Conservation (phyloP, 1,140 invertebrate genomes). For the Ceratosolen solmsi region DNA sequence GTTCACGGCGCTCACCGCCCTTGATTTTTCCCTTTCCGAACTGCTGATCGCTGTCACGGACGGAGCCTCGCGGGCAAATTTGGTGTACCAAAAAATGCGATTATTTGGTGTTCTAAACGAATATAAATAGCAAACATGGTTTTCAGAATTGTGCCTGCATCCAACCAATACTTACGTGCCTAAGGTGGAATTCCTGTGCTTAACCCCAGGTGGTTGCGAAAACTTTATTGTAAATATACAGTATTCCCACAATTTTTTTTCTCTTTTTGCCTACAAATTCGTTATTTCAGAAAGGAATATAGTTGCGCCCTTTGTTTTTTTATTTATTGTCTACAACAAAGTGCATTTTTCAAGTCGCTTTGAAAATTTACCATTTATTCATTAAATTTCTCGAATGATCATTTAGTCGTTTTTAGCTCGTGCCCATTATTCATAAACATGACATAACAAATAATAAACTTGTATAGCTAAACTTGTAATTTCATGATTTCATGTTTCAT, state of each 20-base stretch:
- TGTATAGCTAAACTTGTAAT: too few relatives aligned
- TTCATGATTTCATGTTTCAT: too few relatives aligned
- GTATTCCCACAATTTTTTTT: background rate
- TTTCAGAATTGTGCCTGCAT: background rate
- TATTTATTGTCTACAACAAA: background rate
- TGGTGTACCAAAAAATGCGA: conserved; percentile 33
- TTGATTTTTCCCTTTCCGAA: background rate
- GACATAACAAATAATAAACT: too few relatives aligned
- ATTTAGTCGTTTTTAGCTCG: too few relatives aligned
- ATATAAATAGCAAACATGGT: conserved; percentile 32
- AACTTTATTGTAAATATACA: background rate
- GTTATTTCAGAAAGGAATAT: background rate
- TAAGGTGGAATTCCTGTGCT: background rate
- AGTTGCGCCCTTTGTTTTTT: background rate
- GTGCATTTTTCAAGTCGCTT: background rate
- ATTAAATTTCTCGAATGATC: too few relatives aligned
- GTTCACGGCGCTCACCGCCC: background rate
- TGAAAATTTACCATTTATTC: too few relatives aligned
- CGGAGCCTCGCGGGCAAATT: background rate
- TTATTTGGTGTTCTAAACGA: background rate
- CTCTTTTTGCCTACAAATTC: background rate
- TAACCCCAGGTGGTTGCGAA: background rate
- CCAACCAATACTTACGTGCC: background rate
- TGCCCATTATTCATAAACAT: too few relatives aligned
- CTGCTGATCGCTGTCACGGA: background rate